A percentile compares a stretch with the other conserved stretches of the same genome.
phyloP scores from a whole-genome alignment of 2,113 vertebrate genomes.

The Ailuropoda melanoleuca region DNA sequence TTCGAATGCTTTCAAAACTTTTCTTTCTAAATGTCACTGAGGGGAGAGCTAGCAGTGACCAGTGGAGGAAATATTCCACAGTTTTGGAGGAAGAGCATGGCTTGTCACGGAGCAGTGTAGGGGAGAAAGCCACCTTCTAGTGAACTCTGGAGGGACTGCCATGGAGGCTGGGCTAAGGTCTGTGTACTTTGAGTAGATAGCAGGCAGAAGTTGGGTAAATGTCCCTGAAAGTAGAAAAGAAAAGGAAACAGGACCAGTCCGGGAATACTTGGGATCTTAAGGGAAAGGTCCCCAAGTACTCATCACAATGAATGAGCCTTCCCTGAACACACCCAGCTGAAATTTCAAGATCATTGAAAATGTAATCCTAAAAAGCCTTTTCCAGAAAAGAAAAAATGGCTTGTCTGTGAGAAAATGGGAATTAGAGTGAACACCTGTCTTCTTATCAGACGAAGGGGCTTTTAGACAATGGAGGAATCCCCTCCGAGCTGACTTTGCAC shows the following conservation, averaged over 20 bases:
- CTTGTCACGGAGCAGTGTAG: background rate
- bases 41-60: background rate
- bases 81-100: background rate
- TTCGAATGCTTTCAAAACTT: background rate
- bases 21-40: background rate
- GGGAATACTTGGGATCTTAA: background rate
- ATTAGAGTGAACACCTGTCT: background rate
- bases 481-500: background rate
- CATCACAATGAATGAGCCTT: background rate
- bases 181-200: background rate
- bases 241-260: background rate
- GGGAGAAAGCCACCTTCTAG: background rate
- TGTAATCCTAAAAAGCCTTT: background rate
- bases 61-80: background rate
- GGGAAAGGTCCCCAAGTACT: background rate
- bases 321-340: background rate
- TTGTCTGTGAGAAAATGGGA: background rate
- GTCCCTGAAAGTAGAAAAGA: background rate
- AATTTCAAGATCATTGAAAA: slow-evolving; percentile 2
- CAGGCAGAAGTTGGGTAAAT: background rate
- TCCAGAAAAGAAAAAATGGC: background rate
- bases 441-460: background rate
- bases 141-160: background rate
- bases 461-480: background rate
- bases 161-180: background rate